These are phyloP conservation scores for Pogoniulus pusillus DNA, from an alignment of 2,797 vertebrate genomes.

Conservation along the genomic window DNA sequence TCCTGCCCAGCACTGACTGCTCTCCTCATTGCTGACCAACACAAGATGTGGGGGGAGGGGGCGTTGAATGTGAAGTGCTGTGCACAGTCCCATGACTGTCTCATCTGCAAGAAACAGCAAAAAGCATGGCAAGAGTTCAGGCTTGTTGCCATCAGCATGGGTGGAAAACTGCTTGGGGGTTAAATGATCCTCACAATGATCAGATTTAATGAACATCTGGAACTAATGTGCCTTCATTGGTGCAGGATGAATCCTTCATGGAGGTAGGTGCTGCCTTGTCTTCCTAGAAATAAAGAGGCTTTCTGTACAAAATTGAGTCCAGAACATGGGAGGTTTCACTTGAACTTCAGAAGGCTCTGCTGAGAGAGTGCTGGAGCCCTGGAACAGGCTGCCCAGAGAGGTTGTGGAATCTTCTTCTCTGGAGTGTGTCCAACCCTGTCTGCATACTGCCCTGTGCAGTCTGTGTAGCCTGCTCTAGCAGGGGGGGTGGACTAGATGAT, in stretches of 20 bases:
- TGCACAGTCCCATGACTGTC: neutral
- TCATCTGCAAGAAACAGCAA: neutral
- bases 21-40: neutral
- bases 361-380: too few species aligned
- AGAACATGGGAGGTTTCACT: neutral
- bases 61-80: neutral
- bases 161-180: neutral
- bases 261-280: neutral
- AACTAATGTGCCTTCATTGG: neutral
- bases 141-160: neutral
- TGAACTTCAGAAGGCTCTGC: too few species aligned
- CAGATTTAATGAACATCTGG: neutral
- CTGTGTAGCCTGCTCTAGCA: too few species aligned
- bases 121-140: neutral
- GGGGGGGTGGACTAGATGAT: too few species aligned
- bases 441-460: too few species aligned
- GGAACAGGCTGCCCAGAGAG: too few species aligned
- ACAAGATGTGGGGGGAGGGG: neutral
- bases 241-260: neutral
- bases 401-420: too few species aligned
- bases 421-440: too few species aligned
- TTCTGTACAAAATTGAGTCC: fast-evolving
- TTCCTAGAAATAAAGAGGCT: neutral
- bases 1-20: neutral
- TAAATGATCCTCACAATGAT: neutral